Conservation (phyloP, 2,888 invertebrate genomes). For the Therioaphis trifolii region DNA sequence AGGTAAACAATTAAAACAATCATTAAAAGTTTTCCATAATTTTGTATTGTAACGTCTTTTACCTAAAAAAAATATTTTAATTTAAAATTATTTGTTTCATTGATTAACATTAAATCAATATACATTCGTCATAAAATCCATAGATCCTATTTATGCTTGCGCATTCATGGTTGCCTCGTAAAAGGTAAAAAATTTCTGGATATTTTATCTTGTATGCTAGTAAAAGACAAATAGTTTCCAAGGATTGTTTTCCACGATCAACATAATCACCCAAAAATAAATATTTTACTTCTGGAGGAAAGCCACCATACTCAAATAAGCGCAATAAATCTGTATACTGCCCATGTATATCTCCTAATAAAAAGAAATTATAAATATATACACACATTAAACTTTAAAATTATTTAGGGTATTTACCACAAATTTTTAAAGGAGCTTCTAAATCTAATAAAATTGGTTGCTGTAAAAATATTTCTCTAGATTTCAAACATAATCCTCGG, state of each 20-base stretch:
- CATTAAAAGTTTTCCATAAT: constrained; percentile 99
- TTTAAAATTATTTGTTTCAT: not conserved
- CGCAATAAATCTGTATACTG: constrained; percentile 98
- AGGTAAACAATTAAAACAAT: constrained; percentile 99
- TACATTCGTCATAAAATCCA: constrained; percentile 81
- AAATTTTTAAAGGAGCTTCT: constrained; percentile 98
- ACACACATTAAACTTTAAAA: not conserved
- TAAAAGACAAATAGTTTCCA: constrained; percentile 97
- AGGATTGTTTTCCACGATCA: constrained; percentile 86
- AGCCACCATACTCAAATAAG: constrained; percentile 98
- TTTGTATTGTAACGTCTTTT: constrained; percentile 98
- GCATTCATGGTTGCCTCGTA: constrained; percentile 93
- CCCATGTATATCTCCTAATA: constrained; percentile 93
- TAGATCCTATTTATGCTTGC: constrained; percentile 99
- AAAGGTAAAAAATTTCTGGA: constrained; percentile 93
- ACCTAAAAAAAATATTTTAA: constrained; percentile 66
- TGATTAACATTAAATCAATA: constrained; percentile 65
- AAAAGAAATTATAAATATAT: not conserved
- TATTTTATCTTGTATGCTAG: constrained; percentile 98
- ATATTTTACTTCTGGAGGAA: constrained; percentile 99
- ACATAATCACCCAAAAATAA: constrained; percentile 93
- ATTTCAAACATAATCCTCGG: constrained; percentile 94
- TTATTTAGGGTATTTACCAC: constrained; percentile 80
- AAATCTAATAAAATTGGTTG: constrained; percentile 97
- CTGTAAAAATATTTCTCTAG: constrained; percentile 97